Conservation (phyloP, 2,113 vertebrate species). For the Microcebus ravelobensis region DNA sequence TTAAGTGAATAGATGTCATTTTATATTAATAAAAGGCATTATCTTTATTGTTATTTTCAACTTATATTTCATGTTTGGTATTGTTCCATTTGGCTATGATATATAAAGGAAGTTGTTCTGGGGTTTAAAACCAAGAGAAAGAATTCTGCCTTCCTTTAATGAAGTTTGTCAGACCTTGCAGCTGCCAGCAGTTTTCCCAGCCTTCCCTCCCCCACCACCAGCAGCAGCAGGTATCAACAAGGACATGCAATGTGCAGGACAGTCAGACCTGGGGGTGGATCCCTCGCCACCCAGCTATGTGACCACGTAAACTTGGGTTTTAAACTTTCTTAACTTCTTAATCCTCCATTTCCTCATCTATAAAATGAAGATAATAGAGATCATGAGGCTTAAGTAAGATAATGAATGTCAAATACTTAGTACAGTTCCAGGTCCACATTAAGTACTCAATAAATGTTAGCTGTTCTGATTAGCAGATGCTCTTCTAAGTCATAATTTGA, state of each 20-base stretch:
- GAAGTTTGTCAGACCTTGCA: not conserved
- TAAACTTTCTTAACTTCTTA: constrained; percentile 25
- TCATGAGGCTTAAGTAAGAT: constrained; percentile 38
- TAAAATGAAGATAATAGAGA: not conserved
- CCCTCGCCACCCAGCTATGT: not conserved
- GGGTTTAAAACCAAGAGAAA: not conserved
- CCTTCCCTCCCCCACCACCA: not conserved
- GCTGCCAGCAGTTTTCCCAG: not conserved
- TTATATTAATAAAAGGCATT: not conserved
- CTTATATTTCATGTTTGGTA: not conserved
- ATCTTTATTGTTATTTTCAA: constrained; percentile 31
- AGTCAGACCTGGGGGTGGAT: not conserved
- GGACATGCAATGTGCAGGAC: not conserved
- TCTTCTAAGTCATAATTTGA: not conserved
- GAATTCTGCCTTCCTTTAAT: not conserved
- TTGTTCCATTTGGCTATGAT: not conserved
- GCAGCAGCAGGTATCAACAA: not conserved
- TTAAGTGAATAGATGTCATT: not conserved
- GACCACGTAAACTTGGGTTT: not conserved
- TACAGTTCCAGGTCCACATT: not conserved
- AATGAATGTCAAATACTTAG: constrained; percentile 58
- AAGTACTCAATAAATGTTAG: constrained; percentile 39
- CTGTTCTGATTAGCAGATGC: constrained; percentile 29
- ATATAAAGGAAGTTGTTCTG: not conserved
- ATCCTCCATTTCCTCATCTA: constrained; percentile 44